Conservation (phyloP, 2,113 vertebrate species). For the Callaeas wilsoni region DNA sequence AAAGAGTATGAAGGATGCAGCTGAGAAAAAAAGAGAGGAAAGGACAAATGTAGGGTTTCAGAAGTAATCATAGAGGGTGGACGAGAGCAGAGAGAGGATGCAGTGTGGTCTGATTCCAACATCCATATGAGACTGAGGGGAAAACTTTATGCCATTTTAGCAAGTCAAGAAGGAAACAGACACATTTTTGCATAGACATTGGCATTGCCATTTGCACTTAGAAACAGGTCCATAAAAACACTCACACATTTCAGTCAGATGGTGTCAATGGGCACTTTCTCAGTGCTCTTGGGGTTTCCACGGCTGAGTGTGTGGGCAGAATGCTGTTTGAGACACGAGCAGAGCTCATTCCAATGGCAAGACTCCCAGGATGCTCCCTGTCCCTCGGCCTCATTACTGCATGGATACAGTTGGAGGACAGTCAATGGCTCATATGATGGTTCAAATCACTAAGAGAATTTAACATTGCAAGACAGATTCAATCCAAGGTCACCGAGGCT, state of each 20-base stretch:
- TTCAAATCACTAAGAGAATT: neutral
- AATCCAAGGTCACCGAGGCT: neutral
- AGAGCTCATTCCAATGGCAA: neutral
- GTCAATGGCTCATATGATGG: rapidly evolving
- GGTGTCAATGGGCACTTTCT: neutral
- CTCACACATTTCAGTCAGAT: neutral
- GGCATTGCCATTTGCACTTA: neutral
- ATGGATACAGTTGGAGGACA: neutral
- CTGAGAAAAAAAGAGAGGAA: neutral
- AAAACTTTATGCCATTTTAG: neutral
- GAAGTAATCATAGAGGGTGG: neutral
- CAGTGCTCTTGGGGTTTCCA: neutral
- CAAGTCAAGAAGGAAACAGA: neutral
- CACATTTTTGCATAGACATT: neutral
- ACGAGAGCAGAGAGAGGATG: neutral
- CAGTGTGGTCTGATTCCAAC: neutral
- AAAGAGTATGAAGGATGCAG: neutral
- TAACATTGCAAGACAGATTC: neutral
- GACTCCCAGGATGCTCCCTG: neutral
- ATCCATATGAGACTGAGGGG: neutral
- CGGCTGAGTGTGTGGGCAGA: neutral
- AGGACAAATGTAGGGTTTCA: neutral
- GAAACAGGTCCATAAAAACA: neutral
- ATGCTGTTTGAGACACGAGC: neutral
- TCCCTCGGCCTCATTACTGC: neutral